A percentile compares a stretch with the other conserved stretches of the same genome.
These are phyloP conservation scores for Autographa gamma DNA, from an alignment of 2,888 invertebrate genomes.

Conservation along the genomic window DNA sequence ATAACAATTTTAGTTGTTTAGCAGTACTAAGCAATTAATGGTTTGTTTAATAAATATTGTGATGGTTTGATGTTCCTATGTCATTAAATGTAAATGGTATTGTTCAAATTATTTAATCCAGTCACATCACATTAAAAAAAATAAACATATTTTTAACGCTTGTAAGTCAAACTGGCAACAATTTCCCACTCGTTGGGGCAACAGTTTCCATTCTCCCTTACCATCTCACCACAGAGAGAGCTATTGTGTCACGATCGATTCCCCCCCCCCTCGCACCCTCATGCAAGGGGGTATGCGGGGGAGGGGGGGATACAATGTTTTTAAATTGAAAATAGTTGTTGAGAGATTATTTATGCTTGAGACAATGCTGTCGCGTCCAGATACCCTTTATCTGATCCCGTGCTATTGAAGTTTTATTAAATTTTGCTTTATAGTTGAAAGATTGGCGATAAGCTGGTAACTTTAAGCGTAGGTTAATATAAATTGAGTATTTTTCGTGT, in stretches of 20 bases:
- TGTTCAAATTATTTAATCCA: too few species aligned
- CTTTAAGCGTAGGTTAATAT: neutral
- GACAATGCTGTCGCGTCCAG: constrained; percentile 48
- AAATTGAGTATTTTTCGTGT: neutral
- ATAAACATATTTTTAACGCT: constrained; percentile 22
- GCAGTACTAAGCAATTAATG: too few species aligned
- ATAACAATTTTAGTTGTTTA: too few species aligned
- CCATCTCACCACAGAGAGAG: constrained; percentile 45
- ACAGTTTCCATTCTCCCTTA: constrained; percentile 42
- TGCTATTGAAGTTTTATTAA: constrained; percentile 28
- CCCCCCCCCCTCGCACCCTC: constrained; percentile 41
- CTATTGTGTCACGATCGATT: constrained; percentile 64
- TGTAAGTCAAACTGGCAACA: constrained; percentile 44
- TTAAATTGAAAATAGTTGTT: constrained; percentile 62
- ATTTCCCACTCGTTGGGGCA: constrained; percentile 41
- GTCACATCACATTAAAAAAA: too few species aligned
- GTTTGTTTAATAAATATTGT: too few species aligned
- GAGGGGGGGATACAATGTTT: constrained; percentile 46
- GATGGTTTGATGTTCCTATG: too few species aligned
- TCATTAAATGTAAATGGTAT: too few species aligned
- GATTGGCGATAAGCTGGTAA: neutral
- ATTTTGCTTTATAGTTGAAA: constrained; percentile 13
- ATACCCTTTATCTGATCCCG: constrained; percentile 42
- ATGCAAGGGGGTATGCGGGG: neutral
- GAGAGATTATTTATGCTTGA: constrained; percentile 50